Base-by-base conservation (phyloP, 2,797 vertebrate species). In the Pseudomugil tenellus region DNA sequence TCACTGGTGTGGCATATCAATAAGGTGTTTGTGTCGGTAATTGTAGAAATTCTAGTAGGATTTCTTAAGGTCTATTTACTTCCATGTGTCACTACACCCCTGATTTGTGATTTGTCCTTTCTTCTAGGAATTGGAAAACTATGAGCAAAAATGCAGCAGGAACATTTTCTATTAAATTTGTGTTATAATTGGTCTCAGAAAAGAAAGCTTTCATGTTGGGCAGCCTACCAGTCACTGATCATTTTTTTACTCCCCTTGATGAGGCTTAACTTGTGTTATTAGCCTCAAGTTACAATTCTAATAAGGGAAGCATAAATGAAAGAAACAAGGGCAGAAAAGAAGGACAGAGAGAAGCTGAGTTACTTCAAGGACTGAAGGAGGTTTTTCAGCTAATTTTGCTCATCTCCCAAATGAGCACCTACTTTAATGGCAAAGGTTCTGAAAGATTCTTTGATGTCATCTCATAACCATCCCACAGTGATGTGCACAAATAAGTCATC, bases 361-460 rank as follows among this genome's bases (percentile, higher is more conserved):
- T 70, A 61, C 49, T 59, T 74, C 12, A 55, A 75, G 55, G 72
- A 59, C 58, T 65, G 31, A 28, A 41, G 26, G 29, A 64, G 53
- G 35, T 65, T 74, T 35, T 63, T 80, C 43, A 60, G 66, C 63
- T 80, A 29, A 67, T 72, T 67, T 48, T 67, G 46, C 56, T 72
- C 53, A 53, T 62, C 68, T 80, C 72, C 67, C 70, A 69, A 74
- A 74, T 67, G 51, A 83, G 72, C 57, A 67, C 6, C 61, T 63
- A 37, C 41, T 32, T 35, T 60, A 67, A 75, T 76, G 67, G 67
- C 62, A 65, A 71, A 63, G 28, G 67, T 63, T 82, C 67, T 66
- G 58, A 67, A 48, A 77, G 41, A 61, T 23, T 46, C 48, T 83
- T 67, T 83, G 80, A 90, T 82, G 63, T 48, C 29, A 70, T 60